Conservation (phyloP, 2,113 vertebrate genomes). For the Leptobrachium leishanense region DNA sequence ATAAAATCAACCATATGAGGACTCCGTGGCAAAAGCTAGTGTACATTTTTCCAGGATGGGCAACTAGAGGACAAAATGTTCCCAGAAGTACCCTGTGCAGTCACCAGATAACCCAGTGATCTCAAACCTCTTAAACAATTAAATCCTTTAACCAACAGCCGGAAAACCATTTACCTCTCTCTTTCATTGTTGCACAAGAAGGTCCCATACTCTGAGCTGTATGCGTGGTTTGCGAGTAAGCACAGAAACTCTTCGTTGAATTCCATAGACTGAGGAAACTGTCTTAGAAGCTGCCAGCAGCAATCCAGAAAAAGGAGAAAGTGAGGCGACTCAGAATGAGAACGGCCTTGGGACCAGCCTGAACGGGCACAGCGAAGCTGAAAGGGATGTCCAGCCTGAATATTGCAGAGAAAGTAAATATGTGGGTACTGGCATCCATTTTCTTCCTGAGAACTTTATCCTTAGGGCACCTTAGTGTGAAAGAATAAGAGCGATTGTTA, state of each 20-base stretch:
- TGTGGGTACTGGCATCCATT: not conserved
- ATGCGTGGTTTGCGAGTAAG: conserved; percentile 73
- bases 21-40: no score
- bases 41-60: no score
- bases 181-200: conserved; percentile 83
- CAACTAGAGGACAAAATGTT: no score
- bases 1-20: no score
- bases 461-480: no score
- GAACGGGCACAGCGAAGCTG: conserved; percentile 75
- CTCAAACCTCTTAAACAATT: no score
- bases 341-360: conserved; percentile 70
- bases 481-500: conserved; percentile 46
- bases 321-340: conserved; percentile 75
- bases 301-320: conserved; percentile 89
- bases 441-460: no score
- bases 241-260: conserved; percentile 79
- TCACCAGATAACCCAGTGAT: no score
- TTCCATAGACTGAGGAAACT: conserved; percentile 81
- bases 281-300: conserved; percentile 79
- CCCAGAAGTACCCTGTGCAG: no score
- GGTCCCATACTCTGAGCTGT: conserved; percentile 79
- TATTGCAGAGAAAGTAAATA: not conserved
- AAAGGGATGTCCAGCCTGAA: conserved; percentile 81
- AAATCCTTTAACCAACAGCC: not conserved
- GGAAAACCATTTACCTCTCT: conserved; percentile 67